Evolutionary conservation across 2,797 vertebrate genomes (phyloP).

Genomic region (Molossus molossus): DNA sequence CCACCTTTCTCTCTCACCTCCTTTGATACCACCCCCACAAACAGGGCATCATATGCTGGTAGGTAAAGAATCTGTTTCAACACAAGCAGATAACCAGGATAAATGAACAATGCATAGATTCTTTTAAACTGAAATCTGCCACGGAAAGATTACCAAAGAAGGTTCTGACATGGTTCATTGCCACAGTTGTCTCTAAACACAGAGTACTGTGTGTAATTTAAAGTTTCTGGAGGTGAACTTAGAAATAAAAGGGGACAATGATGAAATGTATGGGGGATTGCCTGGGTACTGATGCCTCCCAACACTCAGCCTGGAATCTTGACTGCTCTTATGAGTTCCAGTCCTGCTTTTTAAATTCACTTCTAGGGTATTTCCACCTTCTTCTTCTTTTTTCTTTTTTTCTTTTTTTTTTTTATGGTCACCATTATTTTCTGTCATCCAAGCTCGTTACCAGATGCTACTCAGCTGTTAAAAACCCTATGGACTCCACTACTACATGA

Average conservation of each 20-base stretch:
- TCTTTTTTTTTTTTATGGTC: not conserved
- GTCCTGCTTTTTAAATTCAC: not conserved
- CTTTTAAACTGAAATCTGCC: not conserved
- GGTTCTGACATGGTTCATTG: not conserved
- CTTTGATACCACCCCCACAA: not conserved
- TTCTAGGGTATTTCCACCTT: not conserved
- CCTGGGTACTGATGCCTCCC: not conserved
- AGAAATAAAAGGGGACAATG: not conserved
- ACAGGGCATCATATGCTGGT: not conserved
- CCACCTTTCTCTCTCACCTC: not conserved
- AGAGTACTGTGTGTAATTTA: not conserved
- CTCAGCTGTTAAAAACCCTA: not conserved
- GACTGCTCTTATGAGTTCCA: not conserved
- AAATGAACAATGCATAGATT: not conserved
- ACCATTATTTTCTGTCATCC: not conserved
- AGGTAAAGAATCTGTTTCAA: slow-evolving; percentile 3
- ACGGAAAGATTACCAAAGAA: not conserved
- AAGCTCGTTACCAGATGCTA: not conserved
- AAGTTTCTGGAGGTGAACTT: slow-evolving; percentile 7
- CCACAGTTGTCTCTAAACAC: not conserved
- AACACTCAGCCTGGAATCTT: not conserved
- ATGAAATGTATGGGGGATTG: not conserved
- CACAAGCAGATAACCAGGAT: not conserved
- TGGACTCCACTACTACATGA: not conserved
- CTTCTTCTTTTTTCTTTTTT: not conserved